Conservation (phyloP, 35 echinoderm and acorn worm genomes). For the Lytechinus pictus region DNA sequence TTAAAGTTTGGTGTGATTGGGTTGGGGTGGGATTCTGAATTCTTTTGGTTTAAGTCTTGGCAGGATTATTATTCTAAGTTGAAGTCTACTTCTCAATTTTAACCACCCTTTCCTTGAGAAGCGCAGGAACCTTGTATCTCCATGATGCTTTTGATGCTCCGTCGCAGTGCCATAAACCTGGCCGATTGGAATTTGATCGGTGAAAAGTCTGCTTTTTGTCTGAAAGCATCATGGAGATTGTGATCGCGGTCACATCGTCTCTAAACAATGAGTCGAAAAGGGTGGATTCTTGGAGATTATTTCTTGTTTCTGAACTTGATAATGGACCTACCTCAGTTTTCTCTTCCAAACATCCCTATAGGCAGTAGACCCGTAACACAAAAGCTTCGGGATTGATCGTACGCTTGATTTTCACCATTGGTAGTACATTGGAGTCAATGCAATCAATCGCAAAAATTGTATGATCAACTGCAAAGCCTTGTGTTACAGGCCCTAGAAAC, state of each 20-base stretch:
- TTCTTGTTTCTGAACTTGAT: conserved; percentile 18
- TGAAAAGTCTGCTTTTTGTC: background rate
- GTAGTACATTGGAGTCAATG: too few species aligned
- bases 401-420: too few species aligned
- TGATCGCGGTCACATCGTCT: background rate
- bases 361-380: background rate
- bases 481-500: background rate
- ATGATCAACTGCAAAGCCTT: too few species aligned
- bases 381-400: too few species aligned
- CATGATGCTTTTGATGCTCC: background rate
- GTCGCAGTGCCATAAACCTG: background rate
- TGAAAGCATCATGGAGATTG: background rate
- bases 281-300: conserved; percentile 31
- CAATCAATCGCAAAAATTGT: too few species aligned
- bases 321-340: conserved; percentile 52
- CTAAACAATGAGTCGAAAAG: background rate
- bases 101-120: conserved; percentile 8
- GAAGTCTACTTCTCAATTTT: conserved; percentile 23
- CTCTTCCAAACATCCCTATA: conserved; percentile 42
- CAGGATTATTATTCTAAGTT: background rate
- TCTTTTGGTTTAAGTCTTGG: background rate
- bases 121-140: background rate
- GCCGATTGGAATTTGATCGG: background rate
- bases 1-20: background rate
- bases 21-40: background rate